A percentile compares a stretch with the other conserved stretches of the same genome.
phyloP scores from a whole-genome alignment of 2,888 invertebrate genomes.

The Xestia sexstrigata region DNA sequence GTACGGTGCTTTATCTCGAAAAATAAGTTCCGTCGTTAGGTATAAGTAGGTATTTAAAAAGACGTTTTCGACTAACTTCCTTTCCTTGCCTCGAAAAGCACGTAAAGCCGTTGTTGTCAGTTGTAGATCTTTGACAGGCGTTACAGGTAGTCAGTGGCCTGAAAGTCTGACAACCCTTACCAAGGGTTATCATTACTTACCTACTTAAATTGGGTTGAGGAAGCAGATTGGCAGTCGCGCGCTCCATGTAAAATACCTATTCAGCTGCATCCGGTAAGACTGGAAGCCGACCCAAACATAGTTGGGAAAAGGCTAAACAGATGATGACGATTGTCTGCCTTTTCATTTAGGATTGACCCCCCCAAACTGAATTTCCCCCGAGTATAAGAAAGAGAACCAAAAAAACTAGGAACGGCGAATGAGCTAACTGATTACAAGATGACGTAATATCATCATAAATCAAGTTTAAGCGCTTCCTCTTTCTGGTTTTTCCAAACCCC shows the following conservation, averaged over 20 bases:
- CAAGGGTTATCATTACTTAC: no score
- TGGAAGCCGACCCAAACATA: no score
- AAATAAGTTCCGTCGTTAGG: not conserved
- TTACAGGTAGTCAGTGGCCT: no score
- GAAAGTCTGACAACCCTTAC: no score
- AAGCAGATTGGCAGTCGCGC: no score
- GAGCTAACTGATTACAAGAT: not conserved
- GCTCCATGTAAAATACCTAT: no score
- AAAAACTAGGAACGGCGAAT: not conserved
- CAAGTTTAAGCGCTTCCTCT: not conserved
- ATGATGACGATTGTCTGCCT: not conserved
- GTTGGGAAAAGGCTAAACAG: no score
- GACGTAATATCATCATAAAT: conserved; percentile 7
- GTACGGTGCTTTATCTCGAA: not conserved
- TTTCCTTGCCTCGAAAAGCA: not conserved
- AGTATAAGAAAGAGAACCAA: not conserved
- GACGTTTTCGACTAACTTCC: not conserved
- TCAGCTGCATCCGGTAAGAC: no score
- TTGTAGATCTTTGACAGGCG: no score
- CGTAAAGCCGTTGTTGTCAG: no score
- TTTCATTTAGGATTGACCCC: not conserved
- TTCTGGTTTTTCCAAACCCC: conserved; percentile 30
- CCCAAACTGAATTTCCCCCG: not conserved
- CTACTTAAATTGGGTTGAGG: no score
- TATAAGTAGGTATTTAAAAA: not conserved